Evolutionary conservation across 2,888 invertebrate species (phyloP).

Genomic region (Rugalucina vietnamica): DNA sequence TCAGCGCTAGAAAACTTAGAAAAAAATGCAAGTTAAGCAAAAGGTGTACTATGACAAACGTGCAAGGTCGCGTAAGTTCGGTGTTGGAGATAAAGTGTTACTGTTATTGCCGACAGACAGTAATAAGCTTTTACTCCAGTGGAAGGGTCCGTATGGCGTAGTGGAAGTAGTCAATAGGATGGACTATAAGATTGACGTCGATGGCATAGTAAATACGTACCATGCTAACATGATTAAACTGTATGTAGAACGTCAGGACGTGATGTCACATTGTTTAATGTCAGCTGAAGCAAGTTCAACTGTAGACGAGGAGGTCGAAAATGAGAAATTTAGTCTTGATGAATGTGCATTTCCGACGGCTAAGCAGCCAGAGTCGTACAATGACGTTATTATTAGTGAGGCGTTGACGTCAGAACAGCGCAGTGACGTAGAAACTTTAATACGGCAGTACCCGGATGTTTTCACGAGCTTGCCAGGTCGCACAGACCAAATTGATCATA

Average conservation of each 20-base stretch:
- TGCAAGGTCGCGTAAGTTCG: background rate
- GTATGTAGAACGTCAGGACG: background rate
- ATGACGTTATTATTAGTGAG: background rate
- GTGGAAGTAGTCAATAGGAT: background rate
- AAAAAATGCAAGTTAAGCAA: background rate
- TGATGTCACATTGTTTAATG: background rate
- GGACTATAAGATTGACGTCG: background rate
- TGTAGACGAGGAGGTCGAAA: background rate
- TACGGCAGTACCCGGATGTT: background rate
- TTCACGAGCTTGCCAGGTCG: background rate
- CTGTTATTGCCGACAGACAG: background rate
- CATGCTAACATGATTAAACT: background rate
- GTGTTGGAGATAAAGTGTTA: background rate
- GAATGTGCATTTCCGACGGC: background rate
- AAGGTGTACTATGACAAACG: background rate
- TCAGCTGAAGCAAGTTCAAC: background rate
- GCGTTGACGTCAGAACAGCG: background rate
- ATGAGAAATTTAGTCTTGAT: background rate
- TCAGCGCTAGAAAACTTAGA: no score
- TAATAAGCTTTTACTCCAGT: background rate
- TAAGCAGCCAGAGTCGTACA: background rate
- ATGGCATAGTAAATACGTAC: background rate
- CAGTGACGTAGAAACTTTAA: background rate
- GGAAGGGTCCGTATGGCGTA: background rate
- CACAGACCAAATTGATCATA: background rate